phyloP scores from a whole-genome alignment of 1,140 invertebrate genomes.

The Nautilus pompilius region DNA sequence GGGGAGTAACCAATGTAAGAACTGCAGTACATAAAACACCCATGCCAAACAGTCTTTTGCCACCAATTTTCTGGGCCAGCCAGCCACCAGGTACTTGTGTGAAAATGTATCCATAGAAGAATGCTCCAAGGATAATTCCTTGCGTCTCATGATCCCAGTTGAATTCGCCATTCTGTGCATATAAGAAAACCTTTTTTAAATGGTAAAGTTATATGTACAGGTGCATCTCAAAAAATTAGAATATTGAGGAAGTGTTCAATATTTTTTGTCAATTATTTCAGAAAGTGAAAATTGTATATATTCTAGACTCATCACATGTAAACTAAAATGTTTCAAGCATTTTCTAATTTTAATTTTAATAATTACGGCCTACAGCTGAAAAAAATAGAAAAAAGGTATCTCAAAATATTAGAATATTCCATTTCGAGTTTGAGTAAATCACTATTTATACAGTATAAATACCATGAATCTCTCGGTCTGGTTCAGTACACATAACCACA shows the following conservation, averaged over 20 bases:
- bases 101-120: constrained; percentile 76
- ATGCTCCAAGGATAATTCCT: constrained; percentile 78
- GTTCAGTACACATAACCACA: too few species aligned
- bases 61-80: constrained; percentile 76
- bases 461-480: too few species aligned
- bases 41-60: constrained; percentile 74
- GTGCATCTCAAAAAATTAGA: background rate
- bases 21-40: constrained; percentile 76
- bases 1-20: constrained; percentile 77
- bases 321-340: background rate
- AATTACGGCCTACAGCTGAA: too few species aligned
- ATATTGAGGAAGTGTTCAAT: background rate
- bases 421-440: too few species aligned
- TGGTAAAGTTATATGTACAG: background rate
- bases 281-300: background rate
- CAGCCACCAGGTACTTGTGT: constrained; percentile 63
- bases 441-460: too few species aligned
- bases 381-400: too few species aligned
- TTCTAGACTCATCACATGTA: background rate
- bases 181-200: constrained; percentile 2
- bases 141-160: constrained; percentile 75
- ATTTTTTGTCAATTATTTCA: background rate
- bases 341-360: too few species aligned
- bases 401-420: too few species aligned
- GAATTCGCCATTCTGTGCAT: constrained; percentile 63